Conservation (phyloP, 2,113 vertebrate genomes). For the Pseudolaguvia tuberculata region DNA sequence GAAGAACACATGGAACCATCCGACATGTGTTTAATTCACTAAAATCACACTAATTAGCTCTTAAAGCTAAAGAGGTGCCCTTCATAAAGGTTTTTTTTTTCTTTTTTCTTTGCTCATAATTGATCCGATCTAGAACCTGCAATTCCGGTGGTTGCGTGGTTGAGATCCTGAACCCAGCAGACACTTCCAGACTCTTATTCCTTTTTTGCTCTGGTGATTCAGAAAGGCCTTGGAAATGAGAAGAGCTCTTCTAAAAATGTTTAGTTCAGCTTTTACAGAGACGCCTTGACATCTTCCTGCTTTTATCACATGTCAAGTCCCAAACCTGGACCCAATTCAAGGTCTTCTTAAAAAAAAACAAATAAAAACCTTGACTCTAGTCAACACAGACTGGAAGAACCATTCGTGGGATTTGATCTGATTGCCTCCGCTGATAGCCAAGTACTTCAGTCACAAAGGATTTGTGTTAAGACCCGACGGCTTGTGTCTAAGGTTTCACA, state of each 20-base stretch:
- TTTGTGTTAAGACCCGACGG: background rate
- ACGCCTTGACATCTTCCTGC: constrained; percentile 45
- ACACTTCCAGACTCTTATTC: background rate
- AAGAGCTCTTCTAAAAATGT: constrained; percentile 11
- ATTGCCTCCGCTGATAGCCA: constrained; percentile 10
- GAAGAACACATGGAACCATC: background rate
- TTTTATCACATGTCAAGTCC: constrained; percentile 27
- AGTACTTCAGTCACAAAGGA: constrained; percentile 10
- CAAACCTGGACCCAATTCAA: constrained; percentile 38
- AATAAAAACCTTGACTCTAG: background rate
- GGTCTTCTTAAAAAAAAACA: constrained; percentile 5
- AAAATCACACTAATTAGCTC: constrained; percentile 49
- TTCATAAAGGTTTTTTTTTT: constrained; percentile 54
- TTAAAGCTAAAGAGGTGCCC: constrained; percentile 57
- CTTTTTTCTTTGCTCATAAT: constrained; percentile 63
- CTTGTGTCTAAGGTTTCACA: constrained; percentile 2
- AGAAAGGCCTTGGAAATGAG: background rate
- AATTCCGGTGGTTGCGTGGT: constrained; percentile 58
- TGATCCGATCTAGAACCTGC: constrained; percentile 59
- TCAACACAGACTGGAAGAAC: constrained; percentile 5
- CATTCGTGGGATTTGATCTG: background rate
- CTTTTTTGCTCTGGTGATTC: background rate
- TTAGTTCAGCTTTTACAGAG: constrained; percentile 21
- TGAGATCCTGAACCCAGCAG: constrained; percentile 3
- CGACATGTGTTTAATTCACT: background rate